Evolutionary conservation across 1,140 invertebrate species (phyloP).

Genomic region (Nebria ingens): DNA sequence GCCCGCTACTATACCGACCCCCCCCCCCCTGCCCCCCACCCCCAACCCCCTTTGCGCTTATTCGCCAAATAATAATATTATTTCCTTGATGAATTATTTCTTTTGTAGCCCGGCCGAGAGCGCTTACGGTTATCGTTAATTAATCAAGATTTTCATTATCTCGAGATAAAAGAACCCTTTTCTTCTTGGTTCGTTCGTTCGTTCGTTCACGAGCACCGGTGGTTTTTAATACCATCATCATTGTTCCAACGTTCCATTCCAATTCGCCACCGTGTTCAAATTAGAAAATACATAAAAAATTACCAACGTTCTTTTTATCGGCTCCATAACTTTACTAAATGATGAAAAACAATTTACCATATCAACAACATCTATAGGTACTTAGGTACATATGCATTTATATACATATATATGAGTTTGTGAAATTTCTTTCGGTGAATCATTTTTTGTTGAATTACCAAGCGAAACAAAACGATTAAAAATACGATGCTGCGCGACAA

Average conservation of each 20-base stretch:
- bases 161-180: slow-evolving; percentile 7
- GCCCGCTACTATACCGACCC: background rate
- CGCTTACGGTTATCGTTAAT: background rate
- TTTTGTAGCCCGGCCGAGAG: background rate
- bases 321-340: background rate
- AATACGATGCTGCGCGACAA: background rate
- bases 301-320: background rate
- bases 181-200: too few relatives aligned
- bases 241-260: background rate
- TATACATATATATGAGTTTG: too few relatives aligned
- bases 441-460: background rate
- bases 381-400: too few relatives aligned
- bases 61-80: background rate
- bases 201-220: background rate
- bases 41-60: background rate
- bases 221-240: background rate
- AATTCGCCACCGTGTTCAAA: background rate
- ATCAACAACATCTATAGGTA: too few relatives aligned
- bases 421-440: too few relatives aligned
- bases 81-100: slow-evolving; percentile 9
- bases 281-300: background rate
- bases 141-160: slow-evolving; percentile 9
- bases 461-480: background rate
- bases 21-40: background rate
- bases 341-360: background rate